Evolutionary conservation across 1,140 invertebrate genomes (phyloP), one percentile per base, ranked within the genome.

Genomic region (Thrips palmi): DNA sequence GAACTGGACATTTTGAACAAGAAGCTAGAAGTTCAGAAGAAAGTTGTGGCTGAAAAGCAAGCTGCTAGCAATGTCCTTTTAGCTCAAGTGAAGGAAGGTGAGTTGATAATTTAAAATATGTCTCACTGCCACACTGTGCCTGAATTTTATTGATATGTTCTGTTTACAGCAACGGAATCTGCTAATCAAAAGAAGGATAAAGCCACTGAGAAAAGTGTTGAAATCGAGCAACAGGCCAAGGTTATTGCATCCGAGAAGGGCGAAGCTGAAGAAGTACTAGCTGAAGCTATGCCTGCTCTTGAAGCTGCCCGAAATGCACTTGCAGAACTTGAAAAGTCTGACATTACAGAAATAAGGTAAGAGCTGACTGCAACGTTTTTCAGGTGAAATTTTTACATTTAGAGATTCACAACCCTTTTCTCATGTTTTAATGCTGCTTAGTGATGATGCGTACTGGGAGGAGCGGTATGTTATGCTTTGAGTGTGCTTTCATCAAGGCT

Each of bases 271-370:
- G 68, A 70, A 48, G 74, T 68, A 3, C 56, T 92, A 22, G 70
- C 69, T 2, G 74, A 75, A 31, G 86, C 84, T 1, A 53, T 91
- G 49, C 85, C 85, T 0, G 79, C 72, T 0, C 54, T 92, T 1
- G 77, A 85, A 47, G 68, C 68, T n/a, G 84, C 86, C 1, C 65
- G 74, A 51, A 43, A 71, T 2, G 84, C 85, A 1, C 60, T 93
- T 0, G 64, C 69, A 5, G 75, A 85, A 43, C 58, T 93, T 6
- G 78, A 88, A 28, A 91, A 88, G 57, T 65, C 71, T 1, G 86
- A 91, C 51, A 88, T 93, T 41, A 86, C 83, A 21, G 86, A 92
- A 66, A 89, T 92, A 46, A 66, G 71, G 67, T 63, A 39, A 7
- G 12, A 24, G 14, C 12, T 37, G n/a, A n/a, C n/a, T n/a, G n/a